phyloP scores from a whole-genome alignment of 1,140 invertebrate genomes.

The Musca domestica region DNA sequence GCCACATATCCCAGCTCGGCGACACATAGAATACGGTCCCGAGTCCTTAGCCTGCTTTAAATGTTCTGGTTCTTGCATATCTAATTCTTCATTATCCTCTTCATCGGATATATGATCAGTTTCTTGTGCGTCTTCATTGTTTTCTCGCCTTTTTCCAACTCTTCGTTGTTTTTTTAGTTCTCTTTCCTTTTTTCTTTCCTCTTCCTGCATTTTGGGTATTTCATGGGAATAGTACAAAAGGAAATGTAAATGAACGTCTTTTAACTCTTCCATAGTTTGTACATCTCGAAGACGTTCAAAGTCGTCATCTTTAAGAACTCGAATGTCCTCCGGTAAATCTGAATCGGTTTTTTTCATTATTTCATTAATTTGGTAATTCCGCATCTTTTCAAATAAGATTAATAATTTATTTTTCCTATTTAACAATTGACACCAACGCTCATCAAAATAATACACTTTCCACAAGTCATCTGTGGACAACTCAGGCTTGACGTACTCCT shows the following conservation, averaged over 20 bases:
- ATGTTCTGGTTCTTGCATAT: constrained; percentile 61
- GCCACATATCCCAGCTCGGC: constrained; percentile 79
- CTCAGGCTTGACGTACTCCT: constrained; percentile 95
- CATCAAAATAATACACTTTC: constrained; percentile 95
- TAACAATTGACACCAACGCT: constrained; percentile 92
- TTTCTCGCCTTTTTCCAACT: constrained; percentile 56
- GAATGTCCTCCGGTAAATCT: constrained; percentile 76
- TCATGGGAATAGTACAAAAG: constrained; percentile 88
- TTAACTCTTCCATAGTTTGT: constrained; percentile 86
- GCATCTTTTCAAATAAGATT: constrained; percentile 88
- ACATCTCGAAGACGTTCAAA: constrained; percentile 76
- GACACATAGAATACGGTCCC: constrained; percentile 84
- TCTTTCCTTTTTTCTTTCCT: constrained; percentile 63
- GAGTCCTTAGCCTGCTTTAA: constrained; percentile 82
- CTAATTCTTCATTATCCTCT: constrained; percentile 62
- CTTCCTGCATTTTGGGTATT: constrained; percentile 80
- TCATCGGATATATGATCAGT: constrained; percentile 61
- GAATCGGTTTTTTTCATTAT: constrained; percentile 82
- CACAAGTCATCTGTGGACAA: constrained; percentile 94
- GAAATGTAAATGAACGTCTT: constrained; percentile 92
- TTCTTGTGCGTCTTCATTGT: constrained; percentile 24
- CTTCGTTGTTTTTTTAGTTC: constrained; percentile 62
- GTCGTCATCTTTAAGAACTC: constrained; percentile 83
- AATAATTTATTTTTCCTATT: constrained; percentile 83
- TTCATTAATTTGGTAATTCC: constrained; percentile 82